Evolutionary conservation across 2,888 invertebrate species (phyloP).

Genomic region (Diarsia rubi): DNA sequence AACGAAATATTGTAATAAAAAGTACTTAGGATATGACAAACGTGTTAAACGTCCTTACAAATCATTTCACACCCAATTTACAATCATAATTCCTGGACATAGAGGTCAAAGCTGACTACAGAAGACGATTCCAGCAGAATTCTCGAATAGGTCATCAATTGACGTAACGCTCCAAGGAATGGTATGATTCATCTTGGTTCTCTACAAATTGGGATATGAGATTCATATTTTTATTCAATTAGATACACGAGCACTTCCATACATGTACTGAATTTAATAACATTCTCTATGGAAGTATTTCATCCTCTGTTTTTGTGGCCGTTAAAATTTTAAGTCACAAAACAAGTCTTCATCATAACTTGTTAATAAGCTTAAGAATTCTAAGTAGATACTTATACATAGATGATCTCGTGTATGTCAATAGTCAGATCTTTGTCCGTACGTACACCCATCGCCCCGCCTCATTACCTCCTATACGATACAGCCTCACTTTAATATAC

Average conservation of each 20-base stretch:
- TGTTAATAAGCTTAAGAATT: slow-evolving; percentile 81
- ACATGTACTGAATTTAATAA: slow-evolving; percentile 76
- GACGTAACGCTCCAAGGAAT: slow-evolving; percentile 82
- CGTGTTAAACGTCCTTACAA: slow-evolving; percentile 61
- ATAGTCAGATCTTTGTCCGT: slow-evolving; percentile 85
- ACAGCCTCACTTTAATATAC: slow-evolving; percentile 82
- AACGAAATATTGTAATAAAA: slow-evolving; percentile 86
- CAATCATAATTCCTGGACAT: slow-evolving; percentile 74
- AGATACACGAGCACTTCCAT: slow-evolving; percentile 82
- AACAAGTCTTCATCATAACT: slow-evolving; percentile 75
- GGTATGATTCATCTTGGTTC: slow-evolving; percentile 85
- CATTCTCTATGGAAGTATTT: slow-evolving; percentile 67
- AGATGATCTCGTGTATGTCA: slow-evolving; percentile 79
- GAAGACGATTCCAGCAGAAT: slow-evolving; percentile 69
- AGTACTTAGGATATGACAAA: slow-evolving; percentile 76
- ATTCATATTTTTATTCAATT: slow-evolving; percentile 88
- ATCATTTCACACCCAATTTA: slow-evolving; percentile 68
- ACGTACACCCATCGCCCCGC: slow-evolving; percentile 88
- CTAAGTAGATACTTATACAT: slow-evolving; percentile 76
- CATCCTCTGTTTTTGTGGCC: slow-evolving; percentile 67
- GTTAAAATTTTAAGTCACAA: slow-evolving; percentile 71
- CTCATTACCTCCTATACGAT: slow-evolving; percentile 87
- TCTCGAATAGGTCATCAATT: slow-evolving; percentile 72
- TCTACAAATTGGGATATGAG: slow-evolving; percentile 84
- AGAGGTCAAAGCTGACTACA: slow-evolving; percentile 71